A percentile compares a stretch with the other conserved stretches of the same genome.
phyloP scores from a whole-genome alignment of 1,140 invertebrate genomes.

The Dinothrombium tinctorium region DNA sequence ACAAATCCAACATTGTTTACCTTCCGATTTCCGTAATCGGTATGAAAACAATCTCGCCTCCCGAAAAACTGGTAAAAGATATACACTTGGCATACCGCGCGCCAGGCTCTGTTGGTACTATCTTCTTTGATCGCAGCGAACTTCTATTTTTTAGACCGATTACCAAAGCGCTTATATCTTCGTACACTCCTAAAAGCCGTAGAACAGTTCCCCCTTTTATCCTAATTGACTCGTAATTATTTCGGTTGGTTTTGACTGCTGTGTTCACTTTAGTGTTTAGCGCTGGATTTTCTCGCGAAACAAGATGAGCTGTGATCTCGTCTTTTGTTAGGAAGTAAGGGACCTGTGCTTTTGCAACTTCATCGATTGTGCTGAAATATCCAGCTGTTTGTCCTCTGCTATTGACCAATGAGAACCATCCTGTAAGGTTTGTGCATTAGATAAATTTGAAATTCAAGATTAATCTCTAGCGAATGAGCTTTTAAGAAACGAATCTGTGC shows the following conservation, averaged over 20 bases:
- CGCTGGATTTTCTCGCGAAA: background rate
- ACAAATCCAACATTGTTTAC: background rate
- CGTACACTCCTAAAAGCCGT: conserved; percentile 1
- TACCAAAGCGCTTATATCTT: background rate
- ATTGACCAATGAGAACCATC: conserved; percentile 12
- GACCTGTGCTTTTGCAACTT: conserved; percentile 11
- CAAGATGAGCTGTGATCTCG: background rate
- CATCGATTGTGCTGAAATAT: conserved; percentile 12
- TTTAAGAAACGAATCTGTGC: too few species aligned
- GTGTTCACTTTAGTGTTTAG: background rate
- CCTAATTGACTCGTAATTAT: background rate
- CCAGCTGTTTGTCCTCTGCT: conserved; percentile 12
- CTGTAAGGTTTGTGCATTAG: conserved; percentile 3
- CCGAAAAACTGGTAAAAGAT: background rate
- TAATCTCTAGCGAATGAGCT: too few species aligned
- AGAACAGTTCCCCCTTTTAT: background rate
- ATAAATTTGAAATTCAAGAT: too few species aligned
- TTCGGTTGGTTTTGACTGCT: background rate
- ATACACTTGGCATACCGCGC: background rate
- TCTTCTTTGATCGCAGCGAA: background rate
- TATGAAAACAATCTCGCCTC: background rate
- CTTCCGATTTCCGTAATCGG: conserved; percentile 1
- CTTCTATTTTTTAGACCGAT: background rate
- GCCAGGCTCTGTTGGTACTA: conserved; percentile 1
- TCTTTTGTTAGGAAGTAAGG: conserved; percentile 10